These are phyloP conservation scores for Orussus abietinus DNA, from an alignment of 1,140 invertebrate genomes.

Conservation along the genomic window DNA sequence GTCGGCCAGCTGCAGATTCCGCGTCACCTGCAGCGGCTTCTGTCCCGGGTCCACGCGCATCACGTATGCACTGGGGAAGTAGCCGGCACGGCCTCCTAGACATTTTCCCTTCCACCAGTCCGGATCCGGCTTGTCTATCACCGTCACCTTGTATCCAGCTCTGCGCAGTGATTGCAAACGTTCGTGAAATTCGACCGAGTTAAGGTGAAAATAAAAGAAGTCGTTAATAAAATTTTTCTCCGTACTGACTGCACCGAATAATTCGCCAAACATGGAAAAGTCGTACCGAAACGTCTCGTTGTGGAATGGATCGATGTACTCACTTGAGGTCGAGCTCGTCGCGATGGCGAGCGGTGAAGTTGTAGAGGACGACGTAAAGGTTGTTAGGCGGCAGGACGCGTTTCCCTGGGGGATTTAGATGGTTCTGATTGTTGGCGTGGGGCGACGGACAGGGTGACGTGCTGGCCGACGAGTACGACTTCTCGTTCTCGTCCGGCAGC, in stretches of 20 bases:
- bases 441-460: conserved; percentile 90
- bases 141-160: conserved; percentile 91
- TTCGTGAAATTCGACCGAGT: too few species aligned
- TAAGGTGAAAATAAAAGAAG: too few species aligned
- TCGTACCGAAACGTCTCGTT: neutral
- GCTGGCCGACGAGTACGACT: conserved; percentile 85
- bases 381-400: conserved; percentile 76
- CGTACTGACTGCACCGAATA: too few species aligned
- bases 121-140: conserved; percentile 89
- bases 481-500: conserved; percentile 85
- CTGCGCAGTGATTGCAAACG: too few species aligned
- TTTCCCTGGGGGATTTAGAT: conserved; percentile 43
- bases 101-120: conserved; percentile 98
- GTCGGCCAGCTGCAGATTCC: conserved; percentile 66
- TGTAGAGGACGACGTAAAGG: conserved; percentile 91
- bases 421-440: conserved; percentile 48
- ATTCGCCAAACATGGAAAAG: neutral
- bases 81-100: conserved; percentile 78
- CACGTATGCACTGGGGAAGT: conserved; percentile 93
- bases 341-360: conserved; percentile 88
- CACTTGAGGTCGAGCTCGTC: conserved; percentile 92
- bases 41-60: conserved; percentile 85
- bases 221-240: too few species aligned
- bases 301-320: conserved; percentile 28
- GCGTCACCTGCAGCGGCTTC: conserved; percentile 78